These are phyloP conservation scores for Anadara kagoshimensis DNA, from an alignment of 1,140 invertebrate genomes.

Conservation along the genomic window DNA sequence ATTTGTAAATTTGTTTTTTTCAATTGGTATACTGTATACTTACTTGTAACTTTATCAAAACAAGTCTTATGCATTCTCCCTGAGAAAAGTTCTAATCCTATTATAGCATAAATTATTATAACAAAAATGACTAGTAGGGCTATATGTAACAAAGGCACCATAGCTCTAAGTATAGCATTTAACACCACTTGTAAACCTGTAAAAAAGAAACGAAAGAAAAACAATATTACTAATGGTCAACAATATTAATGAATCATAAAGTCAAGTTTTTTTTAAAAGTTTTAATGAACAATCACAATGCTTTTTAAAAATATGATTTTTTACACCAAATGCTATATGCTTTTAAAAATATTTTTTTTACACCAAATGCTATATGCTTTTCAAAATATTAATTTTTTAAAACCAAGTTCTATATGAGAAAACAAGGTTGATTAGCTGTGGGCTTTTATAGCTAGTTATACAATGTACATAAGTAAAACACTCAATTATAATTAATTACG, in stretches of 20 bases:
- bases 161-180: slow-evolving; percentile 99
- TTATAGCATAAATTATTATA: slow-evolving; percentile 99
- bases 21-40: too few relatives aligned
- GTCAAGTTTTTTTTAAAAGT: neutral
- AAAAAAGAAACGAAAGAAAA: slow-evolving; percentile 50
- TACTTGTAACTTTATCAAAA: slow-evolving; percentile 80
- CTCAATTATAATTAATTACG: too few relatives aligned
- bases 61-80: slow-evolving; percentile 97
- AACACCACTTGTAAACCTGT: slow-evolving; percentile 99
- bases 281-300: neutral
- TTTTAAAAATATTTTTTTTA: too few relatives aligned
- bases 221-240: slow-evolving; percentile 3
- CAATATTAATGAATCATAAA: slow-evolving; percentile 1
- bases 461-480: too few relatives aligned
- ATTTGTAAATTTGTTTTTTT: too few relatives aligned
- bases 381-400: too few relatives aligned
- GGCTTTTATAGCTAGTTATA: too few relatives aligned
- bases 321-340: too few relatives aligned
- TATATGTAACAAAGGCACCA: slow-evolving; percentile 99
- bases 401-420: neutral
- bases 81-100: slow-evolving; percentile 98
- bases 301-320: too few relatives aligned
- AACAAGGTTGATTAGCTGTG: neutral
- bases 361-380: too few relatives aligned
- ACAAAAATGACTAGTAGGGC: slow-evolving; percentile 99